Base-by-base conservation (phyloP, 1,140 invertebrate genomes). In the Drosophila trapezifrons region DNA sequence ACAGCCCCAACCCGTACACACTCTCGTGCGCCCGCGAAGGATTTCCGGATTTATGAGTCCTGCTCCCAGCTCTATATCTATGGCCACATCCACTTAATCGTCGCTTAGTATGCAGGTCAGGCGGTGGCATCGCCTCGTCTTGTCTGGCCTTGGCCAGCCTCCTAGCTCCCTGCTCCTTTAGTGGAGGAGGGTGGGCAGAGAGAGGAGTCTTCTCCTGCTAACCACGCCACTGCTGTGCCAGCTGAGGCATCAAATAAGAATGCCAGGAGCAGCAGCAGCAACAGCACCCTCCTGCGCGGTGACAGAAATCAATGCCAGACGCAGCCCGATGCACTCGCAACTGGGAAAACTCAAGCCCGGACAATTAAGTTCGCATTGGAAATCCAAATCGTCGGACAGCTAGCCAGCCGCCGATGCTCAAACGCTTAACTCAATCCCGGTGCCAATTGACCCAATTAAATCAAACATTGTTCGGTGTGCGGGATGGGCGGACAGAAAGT, bases 21-120 rank as follows among this genome's bases (percentile, higher is more conserved):
- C 13, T 40, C 25, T 43, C 13, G 42, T 35, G 35, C 18, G 67
- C 9, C 35, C 63, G 45, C 38, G 59, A 65, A 42, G 64, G 66
- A 82, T 87, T 78, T 86, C 75, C 81, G 82, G 66, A 82, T 83
- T 82, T 86, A 82, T 86, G 82, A 69, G 49, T 55, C 62, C 77
- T 80, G 77, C 80, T 85, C 58, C 38, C 67, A 42, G 35, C 47
- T 67, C 29, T 40, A 32, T 59, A 73, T 57, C 55, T 45, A 69
- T 32, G 46, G 25, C 20, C 67, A 25, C 69, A 71, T 71, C 51
- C 52, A 58, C 65, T 84, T 89, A 87, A 87, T 87, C 85, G 77
- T 18, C 80, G 73, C 69, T 87, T 89, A 87, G 79, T 87, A 87
- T 87, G 76, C 84, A 84, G 43, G 80, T 74, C 84, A 80, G 83